Evolutionary conservation across 2,113 vertebrate species (phyloP), one percentile per base, ranked within the genome.

Genomic region (Eupsittula cactorum): DNA sequence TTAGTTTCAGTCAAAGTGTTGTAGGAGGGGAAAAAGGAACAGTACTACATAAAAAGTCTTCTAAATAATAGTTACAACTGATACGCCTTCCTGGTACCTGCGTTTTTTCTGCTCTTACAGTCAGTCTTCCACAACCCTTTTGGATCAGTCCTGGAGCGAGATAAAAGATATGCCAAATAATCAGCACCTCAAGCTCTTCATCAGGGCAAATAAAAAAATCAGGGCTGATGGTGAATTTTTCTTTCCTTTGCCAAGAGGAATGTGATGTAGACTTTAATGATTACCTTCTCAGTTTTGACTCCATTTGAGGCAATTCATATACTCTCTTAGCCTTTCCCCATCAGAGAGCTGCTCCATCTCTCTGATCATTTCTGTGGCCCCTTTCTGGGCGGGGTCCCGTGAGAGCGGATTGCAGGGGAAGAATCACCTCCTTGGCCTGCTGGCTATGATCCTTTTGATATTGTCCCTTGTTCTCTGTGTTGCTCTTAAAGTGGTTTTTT

Each of bases 361-460:
- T 14, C 18, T 69, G 35, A 18, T 55, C 17, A 49, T 44, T 70
- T 64, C 21, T 5, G 1, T 70, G 27, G 31, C 23, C 35, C 10
- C 63, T 18, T 4, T 10, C 53, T 37, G 21, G 69, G 7, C 20
- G 5, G 2, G 0, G 21, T 59, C 4, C 21, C 1, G 2, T 59
- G 57, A 59, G 57, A 24, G 13, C 21, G 10, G 21, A 24, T 59
- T 59, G 15, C 3, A 10, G 11, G 11, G 33, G 8, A 16, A 12
- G 35, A 42, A n/a, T 31, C 24, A 11, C 8, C 28, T 52, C 50
- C 29, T 39, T 44, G 5, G 39, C 29, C 33, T 16, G 10, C 29
- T 41, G 28, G 31, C 28, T 2, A 1, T 7, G 2, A 28, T 23
- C 29, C 28, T 80, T 55, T 63, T 46, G 25, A 28, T 59, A 10